These are phyloP conservation scores for Axea sp. DNA, from an alignment of 2,888 invertebrate species.

Conservation along the genomic window DNA sequence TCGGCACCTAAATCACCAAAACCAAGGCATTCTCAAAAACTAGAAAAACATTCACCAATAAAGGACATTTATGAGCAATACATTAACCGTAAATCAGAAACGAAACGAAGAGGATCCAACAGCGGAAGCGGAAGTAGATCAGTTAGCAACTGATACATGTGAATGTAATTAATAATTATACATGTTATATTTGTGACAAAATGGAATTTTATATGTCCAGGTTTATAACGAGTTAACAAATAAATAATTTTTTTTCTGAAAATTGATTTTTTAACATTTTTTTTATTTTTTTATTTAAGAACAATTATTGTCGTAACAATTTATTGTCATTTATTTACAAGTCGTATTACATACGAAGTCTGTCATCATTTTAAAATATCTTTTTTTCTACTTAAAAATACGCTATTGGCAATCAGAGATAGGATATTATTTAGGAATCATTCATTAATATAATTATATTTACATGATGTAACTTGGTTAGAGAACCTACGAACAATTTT, in stretches of 20 bases:
- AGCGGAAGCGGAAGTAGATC: conserved; percentile 73
- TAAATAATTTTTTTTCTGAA: conserved; percentile 29
- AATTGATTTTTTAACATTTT: no score
- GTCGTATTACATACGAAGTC: conserved; percentile 19
- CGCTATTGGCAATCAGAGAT: conserved; percentile 49
- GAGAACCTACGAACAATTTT: conserved; percentile 36
- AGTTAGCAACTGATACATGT: conserved; percentile 68
- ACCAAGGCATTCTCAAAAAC: conserved; percentile 24
- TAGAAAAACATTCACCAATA: conserved; percentile 55
- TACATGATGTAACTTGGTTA: conserved; percentile 24
- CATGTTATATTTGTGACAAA: conserved; percentile 6
- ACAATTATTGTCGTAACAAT: conserved; percentile 13
- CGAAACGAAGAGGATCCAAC: conserved; percentile 65
- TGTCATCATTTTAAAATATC: conserved; percentile 40
- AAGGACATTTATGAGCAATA: conserved; percentile 75
- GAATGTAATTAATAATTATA: background rate
- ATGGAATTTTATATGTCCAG: conserved; percentile 44
- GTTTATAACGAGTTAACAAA: conserved; percentile 37
- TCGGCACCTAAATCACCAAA: conserved; percentile 43
- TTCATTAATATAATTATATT: conserved; percentile 21
- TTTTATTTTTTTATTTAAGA: conserved; percentile 30
- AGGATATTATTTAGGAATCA: conserved; percentile 52
- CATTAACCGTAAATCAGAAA: conserved; percentile 67
- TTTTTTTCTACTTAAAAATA: conserved; percentile 50
- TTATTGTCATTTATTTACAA: conserved; percentile 45